Conservation (phyloP, 2,888 invertebrate genomes). For the Toxonevra muliebris region DNA sequence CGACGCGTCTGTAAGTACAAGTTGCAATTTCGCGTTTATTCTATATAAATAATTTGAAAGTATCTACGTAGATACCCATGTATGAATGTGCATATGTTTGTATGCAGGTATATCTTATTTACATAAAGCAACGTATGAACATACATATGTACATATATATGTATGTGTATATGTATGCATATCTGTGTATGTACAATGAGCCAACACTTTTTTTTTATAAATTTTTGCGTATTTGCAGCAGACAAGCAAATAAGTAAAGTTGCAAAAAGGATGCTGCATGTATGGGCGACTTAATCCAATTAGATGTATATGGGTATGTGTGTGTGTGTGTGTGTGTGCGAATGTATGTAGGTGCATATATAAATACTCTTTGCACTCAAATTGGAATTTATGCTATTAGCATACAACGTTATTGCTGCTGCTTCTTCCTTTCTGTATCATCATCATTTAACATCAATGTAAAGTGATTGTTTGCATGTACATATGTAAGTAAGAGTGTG, state of each 20-base stretch:
- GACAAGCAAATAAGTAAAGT: background rate
- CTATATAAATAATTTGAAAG: conserved; percentile 20
- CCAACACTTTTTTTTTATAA: background rate
- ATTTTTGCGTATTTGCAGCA: too few species aligned
- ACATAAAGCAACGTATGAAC: background rate
- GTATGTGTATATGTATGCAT: background rate
- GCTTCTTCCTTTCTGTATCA: too few species aligned
- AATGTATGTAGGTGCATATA: conserved; percentile 9
- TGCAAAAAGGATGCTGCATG: conserved; percentile 1
- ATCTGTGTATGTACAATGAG: background rate
- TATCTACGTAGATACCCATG: background rate
- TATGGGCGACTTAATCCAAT: conserved; percentile 42
- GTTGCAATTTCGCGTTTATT: background rate
- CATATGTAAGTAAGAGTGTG: background rate
- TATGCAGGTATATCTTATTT: background rate
- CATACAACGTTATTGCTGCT: too few species aligned
- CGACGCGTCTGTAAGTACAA: conserved; percentile 29
- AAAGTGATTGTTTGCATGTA: too few species aligned
- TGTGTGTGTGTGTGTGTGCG: conserved; percentile 13
- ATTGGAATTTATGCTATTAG: too few species aligned
- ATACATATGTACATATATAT: background rate
- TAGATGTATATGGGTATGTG: conserved; percentile 28
- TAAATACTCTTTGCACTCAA: background rate
- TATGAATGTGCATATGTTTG: conserved; percentile 18
- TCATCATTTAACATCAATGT: too few species aligned